These are phyloP conservation scores for Druon quercuslanigerum DNA, from an alignment of 1,140 invertebrate species.

Conservation along the genomic window DNA sequence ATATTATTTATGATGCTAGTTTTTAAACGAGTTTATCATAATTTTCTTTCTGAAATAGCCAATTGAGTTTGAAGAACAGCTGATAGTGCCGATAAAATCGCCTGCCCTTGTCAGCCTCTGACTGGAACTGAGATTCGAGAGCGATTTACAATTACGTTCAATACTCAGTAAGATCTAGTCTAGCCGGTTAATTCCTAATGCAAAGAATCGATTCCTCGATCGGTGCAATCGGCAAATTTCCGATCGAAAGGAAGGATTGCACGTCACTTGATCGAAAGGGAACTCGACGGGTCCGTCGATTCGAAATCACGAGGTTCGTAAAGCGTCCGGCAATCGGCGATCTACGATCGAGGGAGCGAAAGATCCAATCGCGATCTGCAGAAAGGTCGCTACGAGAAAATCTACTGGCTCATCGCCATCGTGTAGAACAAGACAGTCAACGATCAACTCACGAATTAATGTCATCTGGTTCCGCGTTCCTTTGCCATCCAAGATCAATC, in stretches of 20 bases:
- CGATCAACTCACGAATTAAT: too few species aligned
- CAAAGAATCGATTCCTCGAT: slow-evolving; percentile 24
- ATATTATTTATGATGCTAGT: not conserved
- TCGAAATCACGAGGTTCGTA: slow-evolving; percentile 27
- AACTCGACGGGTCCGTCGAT: not conserved
- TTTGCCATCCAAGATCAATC: too few species aligned
- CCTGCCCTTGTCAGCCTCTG: slow-evolving; percentile 9
- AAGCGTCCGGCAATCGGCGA: slow-evolving; percentile 17
- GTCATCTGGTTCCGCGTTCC: too few species aligned
- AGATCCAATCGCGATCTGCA: slow-evolving; percentile 23
- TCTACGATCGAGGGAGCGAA: slow-evolving; percentile 12
- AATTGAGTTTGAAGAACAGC: slow-evolving; percentile 28
- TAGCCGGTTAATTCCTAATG: slow-evolving; percentile 28
- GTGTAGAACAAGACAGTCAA: too few species aligned
- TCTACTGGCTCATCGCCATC: not conserved
- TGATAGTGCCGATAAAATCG: slow-evolving; percentile 21
- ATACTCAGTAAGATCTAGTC: not conserved
- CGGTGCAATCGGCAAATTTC: slow-evolving; percentile 11
- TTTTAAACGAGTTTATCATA: slow-evolving; percentile 1
- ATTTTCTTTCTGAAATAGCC: slow-evolving; percentile 19
- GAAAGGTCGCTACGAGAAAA: slow-evolving; percentile 3
- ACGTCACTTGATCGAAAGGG: slow-evolving; percentile 6
- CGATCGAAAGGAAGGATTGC: slow-evolving; percentile 19
- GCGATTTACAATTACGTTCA: slow-evolving; percentile 19
- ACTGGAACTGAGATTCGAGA: slow-evolving; percentile 23